A percentile compares a stretch with the other conserved stretches of the same genome.
Conservation (phyloP, 2,797 vertebrate species). For the Cirrhinus molitorella region DNA sequence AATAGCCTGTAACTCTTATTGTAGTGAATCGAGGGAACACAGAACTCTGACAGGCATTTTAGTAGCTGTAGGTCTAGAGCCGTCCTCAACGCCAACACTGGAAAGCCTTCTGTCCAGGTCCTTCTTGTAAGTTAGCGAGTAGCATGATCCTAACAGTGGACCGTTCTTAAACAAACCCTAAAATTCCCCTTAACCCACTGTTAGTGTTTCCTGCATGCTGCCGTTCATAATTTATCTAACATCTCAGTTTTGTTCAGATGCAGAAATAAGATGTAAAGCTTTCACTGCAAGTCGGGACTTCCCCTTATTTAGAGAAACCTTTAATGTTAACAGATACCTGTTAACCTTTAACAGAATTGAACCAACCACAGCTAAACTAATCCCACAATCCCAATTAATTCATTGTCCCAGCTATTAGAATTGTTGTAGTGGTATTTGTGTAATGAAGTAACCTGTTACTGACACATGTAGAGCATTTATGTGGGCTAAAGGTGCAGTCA, state of each 20-base stretch:
- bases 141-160: constrained; percentile 8
- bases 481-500: neutral
- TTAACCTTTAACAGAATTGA: neutral
- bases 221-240: constrained; percentile 33
- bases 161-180: constrained; percentile 3
- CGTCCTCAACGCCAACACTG: constrained; percentile 77
- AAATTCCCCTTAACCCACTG: constrained; percentile 41
- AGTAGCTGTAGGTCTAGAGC: constrained; percentile 82
- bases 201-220: constrained; percentile 35
- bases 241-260: neutral
- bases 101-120: constrained; percentile 79
- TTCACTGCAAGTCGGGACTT: neutral
- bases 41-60: constrained; percentile 81
- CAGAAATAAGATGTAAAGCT: neutral
- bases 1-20: constrained; percentile 69
- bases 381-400: neutral
- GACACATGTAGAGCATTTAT: neutral
- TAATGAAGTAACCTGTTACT: neutral
- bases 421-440: neutral
- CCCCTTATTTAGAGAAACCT: neutral
- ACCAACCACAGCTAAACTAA: neutral
- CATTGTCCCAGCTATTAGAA: too few relatives aligned
- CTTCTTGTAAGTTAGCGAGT: constrained; percentile 76
- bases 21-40: constrained; percentile 81
- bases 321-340: neutral